Evolutionary conservation across 2,888 invertebrate genomes (phyloP).

Genomic region (Ethmia dodecea): DNA sequence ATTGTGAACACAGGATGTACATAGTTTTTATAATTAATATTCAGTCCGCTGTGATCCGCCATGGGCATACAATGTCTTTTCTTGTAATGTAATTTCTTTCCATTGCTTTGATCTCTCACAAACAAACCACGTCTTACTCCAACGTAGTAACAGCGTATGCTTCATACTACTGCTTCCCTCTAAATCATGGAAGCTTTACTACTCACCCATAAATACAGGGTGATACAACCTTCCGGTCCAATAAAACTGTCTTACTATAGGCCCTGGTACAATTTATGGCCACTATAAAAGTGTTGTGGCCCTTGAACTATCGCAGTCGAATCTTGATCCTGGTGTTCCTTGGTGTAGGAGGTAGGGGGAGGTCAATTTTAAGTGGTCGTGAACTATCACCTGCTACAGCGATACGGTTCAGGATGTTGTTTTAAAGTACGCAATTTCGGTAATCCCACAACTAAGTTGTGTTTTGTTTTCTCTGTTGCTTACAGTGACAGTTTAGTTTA

Average conservation of each 20-base stretch:
- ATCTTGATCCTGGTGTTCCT: not conserved
- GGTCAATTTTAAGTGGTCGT: not conserved
- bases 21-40: too few species aligned
- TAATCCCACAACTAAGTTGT: not conserved
- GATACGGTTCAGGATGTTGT: not conserved
- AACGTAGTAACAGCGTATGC: not conserved
- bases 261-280: conserved; percentile 25
- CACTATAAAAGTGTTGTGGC: conserved; percentile 26
- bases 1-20: too few species aligned
- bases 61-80: not conserved
- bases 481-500: too few species aligned
- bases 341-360: not conserved
- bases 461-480: too few species aligned
- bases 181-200: not conserved
- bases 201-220: not conserved
- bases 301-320: not conserved
- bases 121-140: not conserved
- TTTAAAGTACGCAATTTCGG: not conserved
- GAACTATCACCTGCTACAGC: not conserved
- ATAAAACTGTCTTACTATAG: conserved; percentile 3
- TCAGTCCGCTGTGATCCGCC: not conserved
- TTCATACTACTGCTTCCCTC: too few species aligned
- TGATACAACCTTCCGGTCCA: conserved; percentile 3
- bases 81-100: too few species aligned
- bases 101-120: too few species aligned